Percentiles rank a stretch among this genome's conserved stretches.
Conservation (phyloP, 2,113 vertebrate species). For the Otus sunia region DNA sequence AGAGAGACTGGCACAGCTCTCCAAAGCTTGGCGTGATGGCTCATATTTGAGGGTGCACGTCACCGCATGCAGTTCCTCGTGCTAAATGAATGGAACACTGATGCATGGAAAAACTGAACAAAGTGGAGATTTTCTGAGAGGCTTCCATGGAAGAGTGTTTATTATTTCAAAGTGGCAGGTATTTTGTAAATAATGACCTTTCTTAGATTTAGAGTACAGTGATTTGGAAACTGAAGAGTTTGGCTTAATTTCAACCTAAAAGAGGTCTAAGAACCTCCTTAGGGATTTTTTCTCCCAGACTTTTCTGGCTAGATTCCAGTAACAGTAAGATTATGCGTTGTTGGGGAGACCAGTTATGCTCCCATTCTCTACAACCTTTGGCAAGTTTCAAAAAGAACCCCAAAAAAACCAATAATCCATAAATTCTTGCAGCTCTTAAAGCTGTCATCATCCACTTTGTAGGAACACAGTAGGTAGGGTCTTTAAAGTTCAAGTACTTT, state of each 20-base stretch:
- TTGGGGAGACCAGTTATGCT: background rate
- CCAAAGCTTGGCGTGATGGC: background rate
- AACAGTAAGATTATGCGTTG: background rate
- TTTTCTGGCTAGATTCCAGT: background rate
- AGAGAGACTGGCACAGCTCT: background rate
- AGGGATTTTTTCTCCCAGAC: background rate
- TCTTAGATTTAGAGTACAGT: background rate
- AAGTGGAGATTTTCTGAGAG: background rate
- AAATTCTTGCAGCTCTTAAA: background rate
- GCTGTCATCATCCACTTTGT: accelerated
- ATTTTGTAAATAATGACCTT: background rate
- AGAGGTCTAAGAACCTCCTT: background rate
- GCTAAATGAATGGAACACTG: background rate
- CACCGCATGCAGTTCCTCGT: background rate
- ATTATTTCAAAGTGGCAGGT: background rate
- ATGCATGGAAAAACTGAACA: background rate
- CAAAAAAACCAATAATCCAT: background rate
- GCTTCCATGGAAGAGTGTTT: background rate
- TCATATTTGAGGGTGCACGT: background rate
- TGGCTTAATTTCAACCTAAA: background rate
- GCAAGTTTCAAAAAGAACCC: background rate
- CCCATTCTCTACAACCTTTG: background rate
- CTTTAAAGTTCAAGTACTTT: background rate
- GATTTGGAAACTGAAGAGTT: background rate
- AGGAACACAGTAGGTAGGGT: background rate